Evolutionary conservation across 2,888 invertebrate genomes (phyloP).

Genomic region (Scrobipalpa atriplicella): DNA sequence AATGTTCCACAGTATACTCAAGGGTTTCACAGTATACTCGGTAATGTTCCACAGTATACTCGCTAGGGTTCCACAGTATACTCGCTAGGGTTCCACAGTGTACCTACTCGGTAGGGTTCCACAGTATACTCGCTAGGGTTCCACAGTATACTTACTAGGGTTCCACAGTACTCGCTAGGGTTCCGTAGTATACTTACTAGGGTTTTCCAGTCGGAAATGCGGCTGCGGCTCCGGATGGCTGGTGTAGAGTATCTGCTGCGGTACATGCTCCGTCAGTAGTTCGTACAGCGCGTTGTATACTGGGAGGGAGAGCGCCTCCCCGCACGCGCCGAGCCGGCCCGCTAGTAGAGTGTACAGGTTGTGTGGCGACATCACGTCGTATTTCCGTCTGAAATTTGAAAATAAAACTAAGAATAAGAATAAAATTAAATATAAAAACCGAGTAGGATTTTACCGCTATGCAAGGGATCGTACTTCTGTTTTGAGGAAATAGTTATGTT

Average conservation of each 20-base stretch:
- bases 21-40: neutral
- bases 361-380: conserved; percentile 99
- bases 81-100: neutral
- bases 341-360: conserved; percentile 98
- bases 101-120: neutral
- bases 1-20: too few species aligned
- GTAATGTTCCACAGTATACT: neutral
- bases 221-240: conserved; percentile 98
- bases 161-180: neutral
- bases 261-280: conserved; percentile 98
- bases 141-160: neutral
- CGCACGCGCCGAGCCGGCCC: conserved; percentile 89
- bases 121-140: neutral
- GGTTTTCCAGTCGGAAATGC: conserved; percentile 97
- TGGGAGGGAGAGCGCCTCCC: conserved; percentile 94
- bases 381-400: conserved; percentile 90
- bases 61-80: neutral
- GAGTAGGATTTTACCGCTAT: too few species aligned
- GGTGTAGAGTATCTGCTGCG: conserved; percentile 96
- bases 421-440: neutral
- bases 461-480: too few species aligned
- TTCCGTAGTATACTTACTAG: conserved; percentile 86
- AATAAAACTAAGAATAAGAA: neutral
- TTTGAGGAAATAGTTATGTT: too few species aligned
- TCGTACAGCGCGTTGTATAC: conserved; percentile 99